Base-by-base conservation (phyloP, 35 echinoderm and acorn worm genomes). In the Heliocidaris erythrogramma region DNA sequence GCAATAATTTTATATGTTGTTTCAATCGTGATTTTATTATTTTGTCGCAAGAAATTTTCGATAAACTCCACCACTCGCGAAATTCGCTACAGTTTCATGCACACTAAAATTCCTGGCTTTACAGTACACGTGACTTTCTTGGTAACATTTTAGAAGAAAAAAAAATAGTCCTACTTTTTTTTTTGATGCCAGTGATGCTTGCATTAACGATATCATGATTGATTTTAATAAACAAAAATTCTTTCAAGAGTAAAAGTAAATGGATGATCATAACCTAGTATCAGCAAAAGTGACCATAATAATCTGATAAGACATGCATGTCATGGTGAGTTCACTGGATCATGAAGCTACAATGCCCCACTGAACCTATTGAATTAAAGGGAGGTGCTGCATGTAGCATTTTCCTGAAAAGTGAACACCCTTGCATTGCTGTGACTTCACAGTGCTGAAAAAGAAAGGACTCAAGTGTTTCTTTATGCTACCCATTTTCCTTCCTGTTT, bases 401-500 rank as follows among this genome's bases (percentile, higher is more conserved):
- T 78, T 78, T 7, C 65, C 21, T 78, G 65, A 78, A n/a, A 56
- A 10, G 2, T 2, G 13, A 56, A 56, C 52, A 21, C 65, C 21
- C 65, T 78, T 24, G 21, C 65, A 78, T n/a, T 78, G 8, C 65
- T 6, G n/a, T 78, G 65, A n/a, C 65, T 78, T 78, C 65, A n/a
- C 65, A 27, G 21, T 8, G 21, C 27, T 89, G 13, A 89, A 89
- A 89, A 89, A 30, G 87, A 89, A 89, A 89, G 87, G 11, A 89
- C 65, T 78, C 87, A 89, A 48, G 31, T 42, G 87, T 13, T 18
- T 47, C 69, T 47, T 32, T 89, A 32, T 48, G 18, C 87, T 89
- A 3, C 87, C 47, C 47, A 18, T 89, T 48, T 89, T 89, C 87
- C 87, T 89, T 89, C 87, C 87, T 89, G 87, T 3, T 42, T 42